Conservation (phyloP, 2,888 invertebrate genomes). For the Rhabditoides inermis region DNA sequence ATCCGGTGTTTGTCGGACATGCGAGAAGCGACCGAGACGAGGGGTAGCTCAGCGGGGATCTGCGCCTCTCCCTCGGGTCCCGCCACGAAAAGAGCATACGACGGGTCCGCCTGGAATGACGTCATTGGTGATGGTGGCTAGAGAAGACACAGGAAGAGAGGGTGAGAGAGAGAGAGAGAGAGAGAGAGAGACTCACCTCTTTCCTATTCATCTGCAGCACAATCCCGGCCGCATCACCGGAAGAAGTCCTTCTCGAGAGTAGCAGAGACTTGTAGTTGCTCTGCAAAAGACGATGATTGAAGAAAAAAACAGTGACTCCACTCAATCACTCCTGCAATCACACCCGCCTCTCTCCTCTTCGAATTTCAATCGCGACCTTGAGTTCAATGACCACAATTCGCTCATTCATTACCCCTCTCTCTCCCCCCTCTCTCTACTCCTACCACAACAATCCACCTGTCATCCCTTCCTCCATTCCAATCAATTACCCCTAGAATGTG, state of each 20-base stretch:
- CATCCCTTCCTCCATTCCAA: too few species aligned
- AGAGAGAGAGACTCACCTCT: too few species aligned
- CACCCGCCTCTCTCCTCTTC: neutral
- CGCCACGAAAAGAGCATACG: constrained; percentile 14
- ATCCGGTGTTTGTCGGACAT: too few species aligned
- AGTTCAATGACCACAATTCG: neutral
- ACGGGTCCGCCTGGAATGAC: constrained; percentile 8
- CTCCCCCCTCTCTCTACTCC: neutral
- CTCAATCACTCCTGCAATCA: neutral
- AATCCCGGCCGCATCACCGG: constrained; percentile 27
- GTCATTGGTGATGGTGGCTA: too few species aligned
- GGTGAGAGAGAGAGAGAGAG: too few species aligned
- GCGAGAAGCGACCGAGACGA: too few species aligned
- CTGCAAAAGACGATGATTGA: too few species aligned
- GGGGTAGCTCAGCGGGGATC: constrained; percentile 36
- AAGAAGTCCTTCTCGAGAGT: constrained; percentile 32
- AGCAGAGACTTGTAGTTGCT: constrained; percentile 47
- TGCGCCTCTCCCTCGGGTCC: constrained; percentile 29
- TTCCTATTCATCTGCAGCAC: constrained; percentile 33
- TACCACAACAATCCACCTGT: too few species aligned
- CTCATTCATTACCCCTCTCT: neutral
- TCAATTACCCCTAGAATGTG: too few species aligned
- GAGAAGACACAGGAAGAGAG: too few species aligned
- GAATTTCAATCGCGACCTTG: too few species aligned
- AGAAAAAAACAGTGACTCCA: too few species aligned